Percentiles rank a stretch among this genome's conserved stretches.
Conservation (phyloP, 92 coral and sea anemone species). For the Pocillopora meandrina region DNA sequence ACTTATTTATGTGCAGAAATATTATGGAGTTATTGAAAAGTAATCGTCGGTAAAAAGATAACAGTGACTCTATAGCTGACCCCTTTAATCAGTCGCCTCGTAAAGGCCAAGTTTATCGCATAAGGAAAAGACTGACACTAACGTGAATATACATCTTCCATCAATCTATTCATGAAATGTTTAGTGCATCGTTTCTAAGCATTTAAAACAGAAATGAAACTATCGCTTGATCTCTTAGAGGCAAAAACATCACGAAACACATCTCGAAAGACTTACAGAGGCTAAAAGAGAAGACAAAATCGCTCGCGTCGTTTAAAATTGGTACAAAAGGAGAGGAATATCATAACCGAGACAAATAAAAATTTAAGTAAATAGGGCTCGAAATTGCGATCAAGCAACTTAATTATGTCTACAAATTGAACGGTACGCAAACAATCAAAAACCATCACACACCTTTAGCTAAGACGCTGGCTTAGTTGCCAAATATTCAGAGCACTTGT, state of each 20-base stretch:
- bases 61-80: not conserved
- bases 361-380: not conserved
- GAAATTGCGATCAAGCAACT: conserved; percentile 11
- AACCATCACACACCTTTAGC: conserved; percentile 11
- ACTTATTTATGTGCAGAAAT: not conserved
- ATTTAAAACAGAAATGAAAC: too few relatives aligned
- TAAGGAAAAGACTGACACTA: not conserved
- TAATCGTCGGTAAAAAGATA: not conserved
- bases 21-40: not conserved
- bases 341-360: not conserved
- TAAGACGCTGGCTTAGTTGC: not conserved
- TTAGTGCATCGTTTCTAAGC: too few relatives aligned
- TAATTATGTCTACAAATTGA: conserved; percentile 12
- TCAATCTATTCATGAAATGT: too few relatives aligned
- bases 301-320: not conserved
- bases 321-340: not conserved
- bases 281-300: not conserved
- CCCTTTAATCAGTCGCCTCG: too few relatives aligned
- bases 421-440: not conserved
- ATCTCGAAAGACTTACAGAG: not conserved
- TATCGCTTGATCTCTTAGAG: too few relatives aligned
- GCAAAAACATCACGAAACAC: too few relatives aligned
- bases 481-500: not conserved
- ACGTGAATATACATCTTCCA: too few relatives aligned
- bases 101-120: not conserved